Evolutionary conservation across 2,888 invertebrate species (phyloP).

Genomic region (Oscheius sp.): DNA sequence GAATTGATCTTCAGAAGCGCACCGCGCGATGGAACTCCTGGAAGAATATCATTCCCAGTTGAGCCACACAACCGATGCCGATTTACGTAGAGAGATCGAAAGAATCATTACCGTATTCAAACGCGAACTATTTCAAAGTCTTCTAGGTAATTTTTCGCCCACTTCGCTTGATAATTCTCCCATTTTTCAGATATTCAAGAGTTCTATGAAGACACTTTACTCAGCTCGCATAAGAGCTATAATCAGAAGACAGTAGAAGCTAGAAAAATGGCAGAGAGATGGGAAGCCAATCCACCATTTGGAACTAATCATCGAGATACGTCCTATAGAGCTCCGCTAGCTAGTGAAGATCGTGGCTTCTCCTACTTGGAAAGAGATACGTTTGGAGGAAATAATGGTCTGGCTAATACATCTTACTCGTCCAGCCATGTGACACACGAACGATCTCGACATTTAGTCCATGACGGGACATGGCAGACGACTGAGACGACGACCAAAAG

Average conservation of each 20-base stretch:
- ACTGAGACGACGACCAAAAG: conserved; percentile 60
- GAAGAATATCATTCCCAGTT: conserved; percentile 97
- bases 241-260: conserved; percentile 85
- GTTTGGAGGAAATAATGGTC: conserved; percentile 20
- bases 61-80: conserved; percentile 88
- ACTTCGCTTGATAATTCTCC: neutral
- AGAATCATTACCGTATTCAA: conserved; percentile 97
- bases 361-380: conserved; percentile 39
- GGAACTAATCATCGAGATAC: conserved; percentile 4
- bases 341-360: conserved; percentile 38
- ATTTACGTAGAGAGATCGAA: conserved; percentile 93
- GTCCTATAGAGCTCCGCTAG: conserved; percentile 24
- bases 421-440: conserved; percentile 43
- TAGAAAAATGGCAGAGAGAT: conserved; percentile 87
- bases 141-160: conserved; percentile 80
- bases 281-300: conserved; percentile 63
- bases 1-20: conserved; percentile 80
- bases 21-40: conserved; percentile 94
- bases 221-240: conserved; percentile 92
- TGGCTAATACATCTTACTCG: conserved; percentile 39
- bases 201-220: conserved; percentile 94
- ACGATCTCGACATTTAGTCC: conserved; percentile 46
- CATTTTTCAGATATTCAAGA: conserved; percentile 86
- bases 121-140: conserved; percentile 93
- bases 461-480: conserved; percentile 63